These are phyloP conservation scores for Ophion ventricosus DNA, from an alignment of 2,888 invertebrate genomes.

Conservation along the genomic window DNA sequence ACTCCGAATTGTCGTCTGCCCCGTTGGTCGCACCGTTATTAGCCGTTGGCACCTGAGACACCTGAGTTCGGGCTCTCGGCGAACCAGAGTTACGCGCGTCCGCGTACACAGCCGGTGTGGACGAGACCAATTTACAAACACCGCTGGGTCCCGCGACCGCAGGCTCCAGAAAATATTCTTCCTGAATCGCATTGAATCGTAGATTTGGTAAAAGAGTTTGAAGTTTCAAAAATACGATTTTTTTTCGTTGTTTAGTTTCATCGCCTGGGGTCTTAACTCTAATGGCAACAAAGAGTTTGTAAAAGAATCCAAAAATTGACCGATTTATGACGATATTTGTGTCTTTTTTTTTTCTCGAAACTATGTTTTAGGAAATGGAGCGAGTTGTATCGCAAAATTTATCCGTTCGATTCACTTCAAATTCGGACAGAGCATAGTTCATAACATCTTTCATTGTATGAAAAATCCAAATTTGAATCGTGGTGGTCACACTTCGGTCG, in stretches of 20 bases:
- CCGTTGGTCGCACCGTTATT: conserved; percentile 78
- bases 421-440: no score
- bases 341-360: no score
- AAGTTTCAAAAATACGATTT: neutral
- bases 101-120: conserved; percentile 79
- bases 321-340: no score
- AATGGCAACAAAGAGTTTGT: no score
- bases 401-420: no score
- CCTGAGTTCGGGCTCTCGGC: conserved; percentile 73
- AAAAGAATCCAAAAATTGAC: no score
- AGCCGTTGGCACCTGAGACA: conserved; percentile 72
- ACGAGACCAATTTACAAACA: conserved; percentile 76
- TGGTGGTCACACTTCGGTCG: no score
- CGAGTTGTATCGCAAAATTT: no score
- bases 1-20: conserved; percentile 85
- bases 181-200: conserved; percentile 67
- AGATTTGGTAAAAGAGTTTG: neutral
- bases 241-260: neutral
- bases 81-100: conserved; percentile 71
- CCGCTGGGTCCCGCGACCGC: conserved; percentile 73
- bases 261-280: no score
- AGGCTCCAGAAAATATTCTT: conserved; percentile 78
- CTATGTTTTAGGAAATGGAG: no score
- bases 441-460: no score
- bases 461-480: no score